Evolutionary conservation across 2,888 invertebrate species (phyloP).

Genomic region (Epinotia ramella): DNA sequence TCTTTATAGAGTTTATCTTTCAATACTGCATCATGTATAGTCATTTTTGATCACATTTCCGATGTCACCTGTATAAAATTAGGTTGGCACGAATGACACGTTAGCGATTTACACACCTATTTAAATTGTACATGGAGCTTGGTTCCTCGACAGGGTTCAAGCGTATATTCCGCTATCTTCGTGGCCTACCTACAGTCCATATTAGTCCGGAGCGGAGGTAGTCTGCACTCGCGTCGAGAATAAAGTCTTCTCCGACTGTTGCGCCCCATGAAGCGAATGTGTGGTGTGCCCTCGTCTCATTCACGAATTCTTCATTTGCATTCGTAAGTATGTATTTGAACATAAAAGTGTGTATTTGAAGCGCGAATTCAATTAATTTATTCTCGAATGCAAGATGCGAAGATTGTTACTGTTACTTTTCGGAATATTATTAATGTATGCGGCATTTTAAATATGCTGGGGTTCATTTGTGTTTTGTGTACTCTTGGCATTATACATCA

Average conservation of each 20-base stretch:
- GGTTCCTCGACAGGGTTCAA: constrained; percentile 8
- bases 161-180: constrained; percentile 20
- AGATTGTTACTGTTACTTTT: neutral
- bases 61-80: no score
- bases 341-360: constrained; percentile 1
- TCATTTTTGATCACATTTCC: no score
- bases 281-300: constrained; percentile 42
- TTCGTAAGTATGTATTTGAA: neutral
- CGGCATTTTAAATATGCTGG: neutral
- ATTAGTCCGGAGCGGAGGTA: constrained; percentile 52
- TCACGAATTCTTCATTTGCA: constrained; percentile 27
- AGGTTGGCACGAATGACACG: no score
- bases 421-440: neutral
- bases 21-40: no score
- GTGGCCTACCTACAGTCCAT: constrained; percentile 50
- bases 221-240: constrained; percentile 49
- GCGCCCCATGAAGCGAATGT: constrained; percentile 47
- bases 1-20: no score
- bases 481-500: no score
- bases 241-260: constrained; percentile 49
- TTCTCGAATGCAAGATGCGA: no score
- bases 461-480: no score
- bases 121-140: neutral
- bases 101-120: neutral
- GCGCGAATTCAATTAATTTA: no score